phyloP scores from a whole-genome alignment of 2,888 invertebrate genomes.

The Drosophila atripex region DNA sequence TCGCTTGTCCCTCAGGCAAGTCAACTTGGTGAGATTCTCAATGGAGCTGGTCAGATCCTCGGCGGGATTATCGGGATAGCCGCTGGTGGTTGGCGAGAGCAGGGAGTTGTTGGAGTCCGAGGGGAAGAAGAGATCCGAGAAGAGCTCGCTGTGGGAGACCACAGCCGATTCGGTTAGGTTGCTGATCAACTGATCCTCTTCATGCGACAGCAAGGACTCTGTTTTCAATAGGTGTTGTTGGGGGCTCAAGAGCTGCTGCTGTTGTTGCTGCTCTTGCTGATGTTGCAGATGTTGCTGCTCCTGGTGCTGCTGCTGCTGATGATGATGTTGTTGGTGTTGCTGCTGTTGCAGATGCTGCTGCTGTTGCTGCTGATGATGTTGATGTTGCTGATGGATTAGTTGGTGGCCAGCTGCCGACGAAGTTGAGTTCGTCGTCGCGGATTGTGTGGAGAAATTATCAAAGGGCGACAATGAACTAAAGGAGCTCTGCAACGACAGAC shows the following conservation, averaged over 20 bases:
- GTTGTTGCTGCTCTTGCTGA: conserved; percentile 71
- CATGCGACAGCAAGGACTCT: conserved; percentile 70
- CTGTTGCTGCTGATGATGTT: conserved; percentile 59
- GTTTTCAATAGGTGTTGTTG: conserved; percentile 56
- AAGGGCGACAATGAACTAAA: conserved; percentile 84
- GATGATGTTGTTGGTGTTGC: conserved; percentile 61
- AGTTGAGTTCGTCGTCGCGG: conserved; percentile 69
- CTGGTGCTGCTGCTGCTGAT: conserved; percentile 71
- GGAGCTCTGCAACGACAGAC: conserved; percentile 82
- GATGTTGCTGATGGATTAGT: conserved; percentile 66
- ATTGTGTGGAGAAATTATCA: conserved; percentile 83
- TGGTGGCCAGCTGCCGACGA: conserved; percentile 60
- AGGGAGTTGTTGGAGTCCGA: conserved; percentile 82
- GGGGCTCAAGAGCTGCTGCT: conserved; percentile 32
- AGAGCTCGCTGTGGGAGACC: conserved; percentile 76
- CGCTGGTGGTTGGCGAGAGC: conserved; percentile 73
- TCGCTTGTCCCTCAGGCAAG: conserved; percentile 80
- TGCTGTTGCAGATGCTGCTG: conserved; percentile 56
- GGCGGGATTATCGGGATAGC: conserved; percentile 61
- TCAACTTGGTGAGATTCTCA: conserved; percentile 81
- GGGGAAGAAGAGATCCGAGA: conserved; percentile 83
- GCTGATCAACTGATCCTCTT: conserved; percentile 79
- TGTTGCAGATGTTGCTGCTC: conserved; percentile 63
- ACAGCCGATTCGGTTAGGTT: conserved; percentile 77
- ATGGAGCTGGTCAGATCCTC: conserved; percentile 69